These are phyloP conservation scores for Hemithea aestivaria DNA, from an alignment of 2,888 invertebrate species.

Conservation along the genomic window DNA sequence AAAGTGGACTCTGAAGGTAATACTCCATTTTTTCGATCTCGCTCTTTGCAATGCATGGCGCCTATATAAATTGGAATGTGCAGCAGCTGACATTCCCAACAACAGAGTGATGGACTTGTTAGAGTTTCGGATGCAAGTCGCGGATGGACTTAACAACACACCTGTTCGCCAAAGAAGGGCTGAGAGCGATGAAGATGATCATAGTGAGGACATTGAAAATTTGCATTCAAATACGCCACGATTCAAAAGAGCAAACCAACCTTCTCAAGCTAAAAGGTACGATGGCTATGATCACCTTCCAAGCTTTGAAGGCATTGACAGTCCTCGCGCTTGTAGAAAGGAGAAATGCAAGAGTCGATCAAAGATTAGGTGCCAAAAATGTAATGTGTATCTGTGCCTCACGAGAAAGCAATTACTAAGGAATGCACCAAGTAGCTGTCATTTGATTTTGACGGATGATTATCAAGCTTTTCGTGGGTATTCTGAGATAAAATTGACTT, in stretches of 20 bases:
- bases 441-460: no score
- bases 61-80: slow-evolving; percentile 17
- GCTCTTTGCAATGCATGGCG: slow-evolving; percentile 31
- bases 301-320: slow-evolving; percentile 25
- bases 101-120: slow-evolving; percentile 9
- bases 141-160: not conserved
- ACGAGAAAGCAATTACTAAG: not conserved
- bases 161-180: not conserved
- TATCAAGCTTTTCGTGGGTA: no score
- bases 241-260: slow-evolving; percentile 15
- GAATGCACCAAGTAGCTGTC: no score
- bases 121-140: slow-evolving; percentile 6
- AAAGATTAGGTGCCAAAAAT: slow-evolving; percentile 27
- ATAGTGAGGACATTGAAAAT: not conserved
- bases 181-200: slow-evolving; percentile 2
- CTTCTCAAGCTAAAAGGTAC: slow-evolving; percentile 27
- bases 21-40: slow-evolving; percentile 33
- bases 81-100: slow-evolving; percentile 9
- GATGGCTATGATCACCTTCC: slow-evolving; percentile 34
- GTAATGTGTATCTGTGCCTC: slow-evolving; percentile 24
- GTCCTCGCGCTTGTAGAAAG: slow-evolving; percentile 28
- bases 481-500: no score
- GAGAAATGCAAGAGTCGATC: slow-evolving; percentile 25
- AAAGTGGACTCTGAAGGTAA: slow-evolving; percentile 37
- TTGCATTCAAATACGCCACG: not conserved